Evolutionary conservation across 2,797 vertebrate species (phyloP), one percentile per base, ranked within the genome.

Genomic region (Anguilla marmorata): DNA sequence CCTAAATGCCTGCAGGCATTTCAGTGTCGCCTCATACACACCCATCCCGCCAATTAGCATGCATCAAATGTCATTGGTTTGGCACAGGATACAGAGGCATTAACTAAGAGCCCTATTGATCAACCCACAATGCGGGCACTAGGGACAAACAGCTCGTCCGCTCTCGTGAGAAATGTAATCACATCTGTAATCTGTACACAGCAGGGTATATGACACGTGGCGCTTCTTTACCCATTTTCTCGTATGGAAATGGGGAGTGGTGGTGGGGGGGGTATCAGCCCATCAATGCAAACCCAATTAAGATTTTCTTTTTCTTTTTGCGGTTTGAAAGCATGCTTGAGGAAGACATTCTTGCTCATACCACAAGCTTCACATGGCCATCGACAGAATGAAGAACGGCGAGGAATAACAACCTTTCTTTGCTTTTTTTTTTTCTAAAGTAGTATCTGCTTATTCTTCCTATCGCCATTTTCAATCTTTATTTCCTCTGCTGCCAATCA

Each of bases 401-500:
- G 8, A 87, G 82, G 33, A 87, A 83, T 21, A 87, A 79, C 21
- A 24, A 79, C 50, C 27, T n/a, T 63, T 63, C 54, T 27, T 27
- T n/a, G 24, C 54, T 80, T 76, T 54, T 58, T 58, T 37, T 41
- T 41, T 41, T 41, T 41, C 66, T 27, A 83, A 82, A 45, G 27
- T 11, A 11, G 1, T 7, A 30, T 30, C 16, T 58, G 48, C 37
- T 45, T 83, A 6, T 50, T 63, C 80, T 69, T 72, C 21, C 76
- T 82, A 88, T 85, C 48, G 84, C 79, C 45, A 48, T 85, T 87
- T 87, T 86, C 84, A 24, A 87, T 87, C 88, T 87, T 87, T 48
- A 11, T 83, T 84, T 69, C 84, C 69, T 60, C 84, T 88, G 87
- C 85, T 86, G 87, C 87, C 84, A 88, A 85, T 90, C 86, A 87